Conservation (phyloP, 2,797 vertebrate genomes). For the Silurus lanzhouensis region DNA sequence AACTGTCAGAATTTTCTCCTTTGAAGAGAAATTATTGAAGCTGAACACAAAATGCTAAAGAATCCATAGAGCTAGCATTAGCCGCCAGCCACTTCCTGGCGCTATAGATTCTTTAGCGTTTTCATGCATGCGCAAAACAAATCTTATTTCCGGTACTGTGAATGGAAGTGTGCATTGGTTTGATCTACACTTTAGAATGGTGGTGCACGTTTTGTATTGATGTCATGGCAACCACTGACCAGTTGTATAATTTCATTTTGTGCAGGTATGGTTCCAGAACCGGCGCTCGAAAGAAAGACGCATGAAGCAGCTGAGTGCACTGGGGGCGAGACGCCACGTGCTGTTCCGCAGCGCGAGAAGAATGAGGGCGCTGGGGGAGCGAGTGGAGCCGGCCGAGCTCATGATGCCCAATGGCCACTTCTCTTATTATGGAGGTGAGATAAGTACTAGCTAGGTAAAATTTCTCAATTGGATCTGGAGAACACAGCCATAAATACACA, state of each 20-base stretch:
- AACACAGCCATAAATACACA: background rate
- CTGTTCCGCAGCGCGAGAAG: conserved; percentile 92
- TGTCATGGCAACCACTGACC: background rate
- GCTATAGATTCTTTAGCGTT: no score
- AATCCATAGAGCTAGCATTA: no score
- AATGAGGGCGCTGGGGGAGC: conserved; percentile 83
- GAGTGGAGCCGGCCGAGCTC: conserved; percentile 87
- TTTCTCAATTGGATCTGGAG: background rate
- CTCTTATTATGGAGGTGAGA: conserved; percentile 91
- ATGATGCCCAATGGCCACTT: conserved; percentile 84
- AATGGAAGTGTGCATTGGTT: background rate
- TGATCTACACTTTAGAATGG: background rate
- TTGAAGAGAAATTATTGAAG: no score
- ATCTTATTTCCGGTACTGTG: no score
- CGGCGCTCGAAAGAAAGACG: conserved; percentile 92
- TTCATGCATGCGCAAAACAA: no score
- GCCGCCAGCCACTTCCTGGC: no score
- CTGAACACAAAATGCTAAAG: no score
- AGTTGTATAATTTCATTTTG: background rate
- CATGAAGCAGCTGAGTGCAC: conserved; percentile 94
- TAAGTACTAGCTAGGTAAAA: background rate
- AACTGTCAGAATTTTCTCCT: no score
- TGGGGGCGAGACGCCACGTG: conserved; percentile 87
- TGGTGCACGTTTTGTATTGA: background rate
- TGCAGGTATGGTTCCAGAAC: conserved; percentile 97